phyloP scores from a whole-genome alignment of 2,113 vertebrate species.

The Potamarius usumacintae region DNA sequence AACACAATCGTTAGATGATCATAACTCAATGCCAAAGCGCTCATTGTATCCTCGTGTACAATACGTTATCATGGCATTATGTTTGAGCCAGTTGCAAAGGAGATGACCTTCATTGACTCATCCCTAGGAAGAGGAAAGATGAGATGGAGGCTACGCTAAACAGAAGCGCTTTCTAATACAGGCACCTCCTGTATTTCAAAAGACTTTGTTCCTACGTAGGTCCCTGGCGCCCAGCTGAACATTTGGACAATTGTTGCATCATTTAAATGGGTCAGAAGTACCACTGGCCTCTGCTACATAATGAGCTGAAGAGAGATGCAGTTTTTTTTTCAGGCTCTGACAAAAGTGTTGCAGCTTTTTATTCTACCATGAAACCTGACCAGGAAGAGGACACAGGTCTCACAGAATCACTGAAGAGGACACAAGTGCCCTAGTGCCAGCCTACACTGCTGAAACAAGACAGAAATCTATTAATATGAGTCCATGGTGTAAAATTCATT shows the following conservation, averaged over 20 bases:
- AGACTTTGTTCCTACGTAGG: conserved; percentile 40
- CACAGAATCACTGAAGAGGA: conserved; percentile 61
- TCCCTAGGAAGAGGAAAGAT: conserved; percentile 40
- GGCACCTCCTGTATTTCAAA: conserved; percentile 42
- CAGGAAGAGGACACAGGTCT: conserved; percentile 62
- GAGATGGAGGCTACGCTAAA: conserved; percentile 27
- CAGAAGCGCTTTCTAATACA: conserved; percentile 36
- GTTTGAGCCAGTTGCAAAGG: conserved; percentile 6
- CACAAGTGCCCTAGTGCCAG: conserved; percentile 62
- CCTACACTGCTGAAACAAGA: conserved; percentile 30
- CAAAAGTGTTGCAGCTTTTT: conserved; percentile 72
- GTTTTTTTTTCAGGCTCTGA: conserved; percentile 66
- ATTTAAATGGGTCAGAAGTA: conserved; percentile 65
- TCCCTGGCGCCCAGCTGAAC: conserved; percentile 35
- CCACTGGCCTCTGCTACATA: conserved; percentile 59
- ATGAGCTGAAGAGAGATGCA: conserved; percentile 67
- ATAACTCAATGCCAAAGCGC: not conserved
- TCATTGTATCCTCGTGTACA: not conserved
- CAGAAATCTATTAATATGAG: conserved; percentile 7
- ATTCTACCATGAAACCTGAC: conserved; percentile 69
- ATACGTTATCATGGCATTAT: not conserved
- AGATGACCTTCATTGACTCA: conserved; percentile 37
- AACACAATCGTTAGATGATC: not conserved
- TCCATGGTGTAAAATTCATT: not conserved
- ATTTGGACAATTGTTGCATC: conserved; percentile 57